Evolutionary conservation across 2,797 vertebrate genomes (phyloP).

Genomic region (Tapera naevia): DNA sequence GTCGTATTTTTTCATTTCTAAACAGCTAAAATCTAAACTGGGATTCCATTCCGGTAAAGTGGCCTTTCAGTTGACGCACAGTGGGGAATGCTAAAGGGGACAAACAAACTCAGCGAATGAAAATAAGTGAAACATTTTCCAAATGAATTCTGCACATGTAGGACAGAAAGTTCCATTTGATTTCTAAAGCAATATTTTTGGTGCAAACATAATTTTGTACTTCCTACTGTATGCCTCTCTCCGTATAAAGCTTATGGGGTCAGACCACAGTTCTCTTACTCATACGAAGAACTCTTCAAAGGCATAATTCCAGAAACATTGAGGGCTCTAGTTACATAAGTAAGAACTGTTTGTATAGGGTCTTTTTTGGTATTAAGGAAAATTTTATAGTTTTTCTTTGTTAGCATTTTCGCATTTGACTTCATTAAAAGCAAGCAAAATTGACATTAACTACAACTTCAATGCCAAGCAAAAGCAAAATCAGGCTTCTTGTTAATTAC

Average conservation of each 20-base stretch:
- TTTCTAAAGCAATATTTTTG: not conserved
- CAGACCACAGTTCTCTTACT: not conserved
- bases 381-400: not conserved
- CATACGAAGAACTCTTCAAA: not conserved
- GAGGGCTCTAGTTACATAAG: not conserved
- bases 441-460: not conserved
- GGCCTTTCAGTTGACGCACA: not conserved
- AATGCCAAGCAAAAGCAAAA: not conserved
- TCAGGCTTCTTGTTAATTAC: not conserved
- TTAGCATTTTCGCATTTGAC: not conserved
- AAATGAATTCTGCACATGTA: not conserved
- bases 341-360: not conserved
- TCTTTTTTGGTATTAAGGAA: not conserved
- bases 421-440: not conserved
- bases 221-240: not conserved
- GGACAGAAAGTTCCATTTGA: not conserved
- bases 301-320: not conserved
- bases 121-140: not conserved
- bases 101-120: not conserved
- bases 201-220: not conserved
- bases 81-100: not conserved
- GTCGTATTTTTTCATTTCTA: slow-evolving; percentile 15
- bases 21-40: slow-evolving; percentile 2
- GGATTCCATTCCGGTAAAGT: not conserved
- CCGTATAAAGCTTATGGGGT: not conserved